Base-by-base conservation (phyloP, 2,797 vertebrate genomes). In the Tamandua tetradactyla region DNA sequence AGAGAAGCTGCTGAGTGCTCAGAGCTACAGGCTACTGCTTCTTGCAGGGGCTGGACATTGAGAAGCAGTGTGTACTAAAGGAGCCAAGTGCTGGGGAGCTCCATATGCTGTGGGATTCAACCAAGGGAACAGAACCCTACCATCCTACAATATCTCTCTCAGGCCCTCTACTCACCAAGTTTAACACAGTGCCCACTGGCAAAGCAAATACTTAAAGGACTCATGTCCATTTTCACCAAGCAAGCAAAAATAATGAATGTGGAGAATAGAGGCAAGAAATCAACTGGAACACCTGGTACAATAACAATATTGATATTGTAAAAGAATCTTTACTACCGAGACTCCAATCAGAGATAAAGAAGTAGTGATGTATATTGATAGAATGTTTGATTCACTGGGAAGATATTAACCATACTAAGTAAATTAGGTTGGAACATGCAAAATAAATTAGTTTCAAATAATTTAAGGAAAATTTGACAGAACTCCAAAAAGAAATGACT, bases 31-130 rank as follows among this genome's bases (percentile, higher is more conserved):
- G 69, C 14, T 35, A 15, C 15, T 35, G 23, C 25, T 42, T 8
- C 42, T 62, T 61, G 2, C 1, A 37, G 30, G 30, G 86, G 25
- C 25, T 32, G 13, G 8, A 18, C 0, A 17, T 6, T 17, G 40
- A 79, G 18, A 83, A 57, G 37, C 11, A 13, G 13, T 37, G 47
- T 27, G 7, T 9, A 13, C 0, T 78, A 12, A 2, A 35, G 59
- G 4, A 64, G 30, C 3, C n/a, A 23, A 4, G 7, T 3, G 3
- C 14, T 40, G 30, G 15, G 2, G 2, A 64, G 30, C 5, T 4
- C 44, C 7, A 44, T 2, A 3, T 3, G 3, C 13, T 23, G 2
- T 4, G 35, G 20, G 79, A 76, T 9, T 5, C 30, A 44, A 27
- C 20, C 23, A 52, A 71, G 5, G 12, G 47, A 66, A 23, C 7